Evolutionary conservation across 2,113 vertebrate genomes (phyloP), one percentile per base, ranked within the genome.

Genomic region (Zapus hudsonius): DNA sequence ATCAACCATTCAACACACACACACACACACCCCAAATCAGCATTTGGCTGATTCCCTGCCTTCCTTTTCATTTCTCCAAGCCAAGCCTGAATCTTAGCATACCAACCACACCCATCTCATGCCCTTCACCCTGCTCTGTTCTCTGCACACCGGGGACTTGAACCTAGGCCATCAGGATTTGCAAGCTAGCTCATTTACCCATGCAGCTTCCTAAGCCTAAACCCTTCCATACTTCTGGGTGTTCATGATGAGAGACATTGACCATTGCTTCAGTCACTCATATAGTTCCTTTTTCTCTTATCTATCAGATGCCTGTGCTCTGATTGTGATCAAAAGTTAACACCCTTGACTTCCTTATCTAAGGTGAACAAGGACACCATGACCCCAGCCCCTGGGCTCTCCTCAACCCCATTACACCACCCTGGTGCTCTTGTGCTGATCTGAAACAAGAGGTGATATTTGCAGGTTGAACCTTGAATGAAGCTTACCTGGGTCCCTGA

Each of bases 301-400:
- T 9, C 38, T 78, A 3, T 42, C 38, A 64, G 44, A 8, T 67
- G 20, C 13, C n/a, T 72, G 20, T 42, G 29, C 7, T 29, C 0
- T 20, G 75, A 3, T 31, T 33, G 20, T 63, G 22, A 44, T 76
- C 73, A 57, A 33, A 73, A 61, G 81, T 47, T 59, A 11, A 44
- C 17, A 42, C 22, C 40, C 31, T 6, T 11, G 11, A 29, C 25
- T 74, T 87, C 57, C 47, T 87, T 40, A 47, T 76, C 15, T 13
- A 42, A 36, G 7, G 16, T 47, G 8, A 15, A 19, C 15, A 8
- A 0, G 7, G 57, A 52, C 31, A 9, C 3, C 17, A 12, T 75
- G 59, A 70, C 2, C 3, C 29, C 20, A 81, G 61, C 19, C 25
- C 15, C 67, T 31, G 25, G 66, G 38, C 44, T 75, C 38, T 9